Evolutionary conservation across 1,140 invertebrate genomes (phyloP).

Genomic region (Apolygus lucorum): DNA sequence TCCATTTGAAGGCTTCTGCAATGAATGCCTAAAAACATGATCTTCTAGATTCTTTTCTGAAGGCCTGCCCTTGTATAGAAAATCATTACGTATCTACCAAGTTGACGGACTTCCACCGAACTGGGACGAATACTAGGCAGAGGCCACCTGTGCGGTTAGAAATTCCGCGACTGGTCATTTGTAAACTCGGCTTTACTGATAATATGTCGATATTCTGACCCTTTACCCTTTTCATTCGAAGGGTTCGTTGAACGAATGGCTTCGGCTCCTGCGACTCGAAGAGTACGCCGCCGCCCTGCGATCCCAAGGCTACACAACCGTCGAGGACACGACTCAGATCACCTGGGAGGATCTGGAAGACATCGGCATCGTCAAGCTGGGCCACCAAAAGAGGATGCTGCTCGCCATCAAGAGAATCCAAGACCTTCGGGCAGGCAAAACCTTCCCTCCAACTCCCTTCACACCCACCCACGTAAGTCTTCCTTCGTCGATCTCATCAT

Average conservation of each 20-base stretch:
- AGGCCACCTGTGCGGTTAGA: too few relatives aligned
- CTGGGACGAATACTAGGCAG: too few relatives aligned
- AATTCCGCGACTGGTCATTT: too few relatives aligned
- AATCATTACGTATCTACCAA: too few relatives aligned
- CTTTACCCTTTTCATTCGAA: slow-evolving; percentile 41
- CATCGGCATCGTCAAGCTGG: slow-evolving; percentile 88
- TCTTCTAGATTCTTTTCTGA: too few relatives aligned
- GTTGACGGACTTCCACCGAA: too few relatives aligned
- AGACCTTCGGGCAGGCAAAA: slow-evolving; percentile 80
- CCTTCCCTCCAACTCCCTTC: slow-evolving; percentile 45
- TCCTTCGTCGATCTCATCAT: too few relatives aligned
- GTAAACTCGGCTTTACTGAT: too few relatives aligned
- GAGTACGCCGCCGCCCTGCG: slow-evolving; percentile 82
- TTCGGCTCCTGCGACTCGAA: slow-evolving; percentile 78
- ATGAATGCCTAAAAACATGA: too few relatives aligned
- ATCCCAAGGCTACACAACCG: slow-evolving; percentile 86
- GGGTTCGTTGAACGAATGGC: slow-evolving; percentile 88
- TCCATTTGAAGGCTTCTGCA: too few relatives aligned
- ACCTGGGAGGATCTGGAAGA: slow-evolving; percentile 99
- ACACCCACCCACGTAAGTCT: slow-evolving; percentile 26
- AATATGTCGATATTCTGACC: too few relatives aligned
- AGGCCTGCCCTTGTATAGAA: too few relatives aligned
- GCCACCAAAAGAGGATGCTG: slow-evolving; percentile 97
- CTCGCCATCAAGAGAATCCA: slow-evolving; percentile 95
- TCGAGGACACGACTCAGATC: slow-evolving; percentile 85